These are phyloP conservation scores for Lampris megalopsis DNA, from an alignment of 2,113 vertebrate species.

Conservation along the genomic window DNA sequence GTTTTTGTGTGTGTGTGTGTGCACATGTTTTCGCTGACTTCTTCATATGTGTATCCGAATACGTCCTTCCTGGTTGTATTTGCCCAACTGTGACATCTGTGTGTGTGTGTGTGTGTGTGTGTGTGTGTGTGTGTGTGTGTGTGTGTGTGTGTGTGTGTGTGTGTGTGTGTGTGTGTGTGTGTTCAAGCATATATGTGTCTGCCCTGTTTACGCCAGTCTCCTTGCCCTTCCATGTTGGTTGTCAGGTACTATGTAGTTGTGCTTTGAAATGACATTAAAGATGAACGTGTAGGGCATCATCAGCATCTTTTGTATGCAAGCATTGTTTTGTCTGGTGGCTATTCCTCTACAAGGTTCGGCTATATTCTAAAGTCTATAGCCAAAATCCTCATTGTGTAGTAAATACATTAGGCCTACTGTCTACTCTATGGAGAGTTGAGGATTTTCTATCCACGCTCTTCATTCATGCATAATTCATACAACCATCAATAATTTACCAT, in stretches of 20 bases:
- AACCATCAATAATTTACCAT: constrained; percentile 83
- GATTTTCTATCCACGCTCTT: constrained; percentile 76
- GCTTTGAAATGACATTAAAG: constrained; percentile 55
- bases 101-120: constrained; percentile 33
- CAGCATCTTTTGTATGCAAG: constrained; percentile 59
- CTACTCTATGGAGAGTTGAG: constrained; percentile 73
- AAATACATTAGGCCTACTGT: constrained; percentile 72
- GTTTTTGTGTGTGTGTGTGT: constrained; percentile 59
- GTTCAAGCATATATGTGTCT: constrained; percentile 2
- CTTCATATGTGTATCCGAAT: too few species aligned
- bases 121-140: constrained; percentile 9
- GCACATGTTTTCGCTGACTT: neutral
- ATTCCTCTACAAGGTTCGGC: constrained; percentile 52
- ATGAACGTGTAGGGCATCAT: constrained; percentile 53
- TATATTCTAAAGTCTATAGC: constrained; percentile 68
- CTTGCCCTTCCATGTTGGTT: constrained; percentile 20
- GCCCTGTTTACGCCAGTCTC: constrained; percentile 12
- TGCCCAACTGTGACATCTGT: too few species aligned
- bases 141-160: constrained; percentile 13
- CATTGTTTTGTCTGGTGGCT: constrained; percentile 57
- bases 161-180: constrained; percentile 24
- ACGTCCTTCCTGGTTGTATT: too few species aligned
- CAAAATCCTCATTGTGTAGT: constrained; percentile 66
- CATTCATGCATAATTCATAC: constrained; percentile 79
- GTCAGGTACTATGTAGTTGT: constrained; percentile 37